Conservation (phyloP, 2,888 invertebrate genomes). For the Petrolisthes cinctipes region DNA sequence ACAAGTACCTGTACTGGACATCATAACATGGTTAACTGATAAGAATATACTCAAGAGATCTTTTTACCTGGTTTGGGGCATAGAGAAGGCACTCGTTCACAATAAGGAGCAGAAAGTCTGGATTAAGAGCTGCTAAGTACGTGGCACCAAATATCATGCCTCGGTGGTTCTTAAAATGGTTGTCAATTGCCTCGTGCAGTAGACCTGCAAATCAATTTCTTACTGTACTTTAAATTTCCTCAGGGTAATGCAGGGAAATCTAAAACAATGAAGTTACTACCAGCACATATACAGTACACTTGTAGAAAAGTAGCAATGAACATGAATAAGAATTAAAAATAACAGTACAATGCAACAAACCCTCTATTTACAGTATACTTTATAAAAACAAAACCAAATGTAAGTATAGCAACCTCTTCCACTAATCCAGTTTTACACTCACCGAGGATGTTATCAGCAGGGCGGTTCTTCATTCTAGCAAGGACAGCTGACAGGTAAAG, state of each 20-base stretch:
- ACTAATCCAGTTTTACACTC: background rate
- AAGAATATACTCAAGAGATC: background rate
- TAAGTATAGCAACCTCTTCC: background rate
- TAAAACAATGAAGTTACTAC: no score
- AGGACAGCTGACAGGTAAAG: constrained; percentile 80
- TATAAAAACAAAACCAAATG: background rate
- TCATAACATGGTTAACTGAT: background rate
- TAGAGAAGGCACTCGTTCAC: constrained; percentile 82
- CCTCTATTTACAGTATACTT: background rate
- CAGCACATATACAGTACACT: no score
- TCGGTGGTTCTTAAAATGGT: constrained; percentile 70
- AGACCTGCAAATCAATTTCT: constrained; percentile 27
- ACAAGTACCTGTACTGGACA: background rate
- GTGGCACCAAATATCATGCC: constrained; percentile 79
- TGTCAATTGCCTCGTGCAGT: constrained; percentile 64
- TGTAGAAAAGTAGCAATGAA: no score
- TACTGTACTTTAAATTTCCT: no score
- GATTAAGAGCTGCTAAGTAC: constrained; percentile 83
- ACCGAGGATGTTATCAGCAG: constrained; percentile 56
- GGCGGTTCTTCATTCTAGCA: constrained; percentile 67
- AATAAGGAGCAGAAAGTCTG: constrained; percentile 86
- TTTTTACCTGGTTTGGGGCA: constrained; percentile 70
- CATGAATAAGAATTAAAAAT: background rate
- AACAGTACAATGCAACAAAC: background rate
- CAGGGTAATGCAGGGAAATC: no score